Evolutionary conservation across 2,888 invertebrate species (phyloP).

Genomic region (Netelia melanura): DNA sequence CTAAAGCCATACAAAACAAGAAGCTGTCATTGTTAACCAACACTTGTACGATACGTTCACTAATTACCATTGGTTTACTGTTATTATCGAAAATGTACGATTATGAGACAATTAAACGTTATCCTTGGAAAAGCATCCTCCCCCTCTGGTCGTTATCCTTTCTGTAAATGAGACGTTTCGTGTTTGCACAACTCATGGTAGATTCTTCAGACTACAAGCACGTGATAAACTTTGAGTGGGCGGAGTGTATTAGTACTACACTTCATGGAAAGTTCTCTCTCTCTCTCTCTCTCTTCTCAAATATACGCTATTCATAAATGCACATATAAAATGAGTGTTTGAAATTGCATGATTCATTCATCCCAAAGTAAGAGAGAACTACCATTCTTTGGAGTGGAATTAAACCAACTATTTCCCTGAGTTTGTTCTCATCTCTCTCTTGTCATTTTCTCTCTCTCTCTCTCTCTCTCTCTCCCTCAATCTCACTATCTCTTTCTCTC

Average conservation of each 20-base stretch:
- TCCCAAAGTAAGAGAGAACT: slow-evolving; percentile 6
- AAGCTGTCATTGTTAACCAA: too few relatives aligned
- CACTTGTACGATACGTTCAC: too few relatives aligned
- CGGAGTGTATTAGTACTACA: slow-evolving; percentile 12
- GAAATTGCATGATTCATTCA: slow-evolving; percentile 40
- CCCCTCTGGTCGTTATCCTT: neutral
- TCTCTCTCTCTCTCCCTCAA: neutral
- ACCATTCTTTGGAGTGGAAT: neutral
- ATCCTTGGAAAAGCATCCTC: neutral
- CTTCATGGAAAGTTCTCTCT: slow-evolving; percentile 6
- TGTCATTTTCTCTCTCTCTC: neutral
- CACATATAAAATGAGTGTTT: slow-evolving; percentile 38
- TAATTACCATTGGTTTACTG: too few relatives aligned
- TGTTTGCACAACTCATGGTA: neutral
- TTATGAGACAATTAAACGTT: neutral
- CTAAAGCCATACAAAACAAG: too few relatives aligned
- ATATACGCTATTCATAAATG: slow-evolving; percentile 34
- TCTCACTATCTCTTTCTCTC: neutral
- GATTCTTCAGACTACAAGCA: slow-evolving; percentile 24
- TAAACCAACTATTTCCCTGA: neutral
- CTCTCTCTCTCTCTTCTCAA: neutral
- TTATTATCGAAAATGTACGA: too few relatives aligned
- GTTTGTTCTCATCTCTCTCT: neutral
- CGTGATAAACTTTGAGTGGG: neutral
- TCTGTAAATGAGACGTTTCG: slow-evolving; percentile 7